Conservation (phyloP, 1,140 invertebrate genomes). For the Eciton burchellii region DNA sequence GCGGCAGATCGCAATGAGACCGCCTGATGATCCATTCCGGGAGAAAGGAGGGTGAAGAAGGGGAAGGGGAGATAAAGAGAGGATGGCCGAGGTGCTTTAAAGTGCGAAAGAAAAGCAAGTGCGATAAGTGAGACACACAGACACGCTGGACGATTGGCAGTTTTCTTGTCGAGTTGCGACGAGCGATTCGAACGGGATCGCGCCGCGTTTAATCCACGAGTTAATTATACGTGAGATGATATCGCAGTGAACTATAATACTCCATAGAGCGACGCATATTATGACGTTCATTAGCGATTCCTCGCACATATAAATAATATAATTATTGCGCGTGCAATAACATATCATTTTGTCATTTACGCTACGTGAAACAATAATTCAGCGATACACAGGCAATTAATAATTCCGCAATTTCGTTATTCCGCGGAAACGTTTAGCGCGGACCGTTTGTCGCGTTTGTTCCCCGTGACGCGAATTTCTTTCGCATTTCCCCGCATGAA, state of each 20-base stretch:
- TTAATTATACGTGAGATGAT: slow-evolving; percentile 31
- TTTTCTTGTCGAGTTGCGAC: slow-evolving; percentile 1
- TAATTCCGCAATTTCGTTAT: slow-evolving; percentile 49
- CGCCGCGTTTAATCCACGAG: not conserved
- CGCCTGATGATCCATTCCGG: too few relatives aligned
- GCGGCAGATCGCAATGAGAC: too few relatives aligned
- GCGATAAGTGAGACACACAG: too few relatives aligned
- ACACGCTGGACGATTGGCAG: not conserved
- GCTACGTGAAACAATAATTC: slow-evolving; percentile 34
- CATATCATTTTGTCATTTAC: not conserved
- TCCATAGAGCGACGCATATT: slow-evolving; percentile 36
- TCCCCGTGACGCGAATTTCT: not conserved
- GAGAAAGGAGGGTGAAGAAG: too few relatives aligned
- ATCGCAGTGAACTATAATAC: slow-evolving; percentile 10
- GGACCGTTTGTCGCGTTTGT: not conserved
- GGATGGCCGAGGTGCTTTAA: too few relatives aligned
- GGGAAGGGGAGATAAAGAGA: too few relatives aligned
- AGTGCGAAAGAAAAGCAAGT: not conserved
- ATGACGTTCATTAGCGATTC: slow-evolving; percentile 51
- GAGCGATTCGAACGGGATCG: not conserved
- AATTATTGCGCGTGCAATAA: slow-evolving; percentile 27
- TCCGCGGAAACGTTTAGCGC: slow-evolving; percentile 14
- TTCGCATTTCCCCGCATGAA: not conserved
- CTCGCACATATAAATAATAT: slow-evolving; percentile 43
- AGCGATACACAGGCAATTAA: slow-evolving; percentile 33